These are phyloP conservation scores for Holothuria glaberrima DNA, from an alignment of 35 echinoderm and acorn worm species.

Conservation along the genomic window DNA sequence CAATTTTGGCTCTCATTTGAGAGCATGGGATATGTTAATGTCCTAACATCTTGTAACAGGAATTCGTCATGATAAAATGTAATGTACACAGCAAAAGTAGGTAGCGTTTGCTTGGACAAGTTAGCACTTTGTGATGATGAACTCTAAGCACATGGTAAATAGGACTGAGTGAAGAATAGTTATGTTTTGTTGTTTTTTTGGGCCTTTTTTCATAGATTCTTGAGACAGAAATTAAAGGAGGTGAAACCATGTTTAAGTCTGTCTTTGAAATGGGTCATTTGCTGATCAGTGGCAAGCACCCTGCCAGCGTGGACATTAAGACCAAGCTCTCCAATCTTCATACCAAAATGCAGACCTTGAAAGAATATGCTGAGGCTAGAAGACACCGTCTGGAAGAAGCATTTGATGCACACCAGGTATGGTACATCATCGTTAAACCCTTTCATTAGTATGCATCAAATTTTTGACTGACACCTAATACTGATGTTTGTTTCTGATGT, in stretches of 20 bases:
- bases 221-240: conserved; percentile 84
- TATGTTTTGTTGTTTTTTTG: too few relatives aligned
- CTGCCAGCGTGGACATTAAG: conserved; percentile 62
- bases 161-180: too few relatives aligned
- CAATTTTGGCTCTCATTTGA: too few relatives aligned
- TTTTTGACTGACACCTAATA: background rate
- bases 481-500: background rate
- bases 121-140: too few relatives aligned
- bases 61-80: too few relatives aligned
- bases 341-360: conserved; percentile 77
- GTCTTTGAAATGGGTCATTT: conserved; percentile 74
- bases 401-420: conserved; percentile 32
- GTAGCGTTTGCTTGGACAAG: too few relatives aligned
- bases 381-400: conserved; percentile 71
- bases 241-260: conserved; percentile 71
- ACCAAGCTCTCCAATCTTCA: conserved; percentile 69
- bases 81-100: too few relatives aligned
- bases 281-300: conserved; percentile 67
- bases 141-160: too few relatives aligned
- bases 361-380: conserved; percentile 76
- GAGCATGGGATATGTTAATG: too few relatives aligned
- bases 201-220: conserved; percentile 58
- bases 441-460: background rate
- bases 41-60: too few relatives aligned
- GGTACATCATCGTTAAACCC: background rate